Evolutionary conservation across 2,797 vertebrate genomes (phyloP), one percentile per base, ranked within the genome.

Genomic region (Pseudopleuronectes americanus): DNA sequence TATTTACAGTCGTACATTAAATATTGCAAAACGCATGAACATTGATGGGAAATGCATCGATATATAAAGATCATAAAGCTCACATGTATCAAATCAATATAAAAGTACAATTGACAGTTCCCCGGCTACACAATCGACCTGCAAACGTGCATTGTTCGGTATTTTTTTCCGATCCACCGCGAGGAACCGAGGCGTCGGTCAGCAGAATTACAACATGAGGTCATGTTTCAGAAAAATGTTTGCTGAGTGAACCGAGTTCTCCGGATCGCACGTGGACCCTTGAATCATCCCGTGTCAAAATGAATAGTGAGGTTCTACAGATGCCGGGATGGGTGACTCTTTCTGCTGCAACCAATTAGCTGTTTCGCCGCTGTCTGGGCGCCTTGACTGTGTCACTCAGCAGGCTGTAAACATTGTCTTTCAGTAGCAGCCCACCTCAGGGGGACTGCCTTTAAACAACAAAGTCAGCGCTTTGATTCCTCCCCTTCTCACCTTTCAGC

Each of bases 391-490:
- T 91, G 90, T 90, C 90, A 90, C 81, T 92, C 90, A 90, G 74
- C 87, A 81, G 81, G 86, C 88, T 80, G 87, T 92, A 90, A 92
- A 92, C 82, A 85, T 70, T 81, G 86, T 90, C 89, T 89, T 88
- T 91, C 87, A 89, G 81, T 86, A 73, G 85, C 74, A 75, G 86
- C 71, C 85, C 84, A 87, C 84, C 87, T 90, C 83, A 61, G 82
- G 86, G 86, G 85, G 81, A 72, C 73, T 81, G 86, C 70, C 83
- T 87, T 90, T 87, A 87, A 90, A 92, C 88, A 93, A 92, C 86
- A 89, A 90, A 92, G 85, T 90, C 92, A 90, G 90, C 84, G 79
- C 86, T 92, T 89, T 92, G 89, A 93, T 90, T 84, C 86, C 89
- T 81, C 83, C 74, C 82, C 89, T 87, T 92, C 87, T 92, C 87